These are phyloP conservation scores for Cremastinae sp. DNA, from an alignment of 2,888 invertebrate genomes.

Conservation along the genomic window DNA sequence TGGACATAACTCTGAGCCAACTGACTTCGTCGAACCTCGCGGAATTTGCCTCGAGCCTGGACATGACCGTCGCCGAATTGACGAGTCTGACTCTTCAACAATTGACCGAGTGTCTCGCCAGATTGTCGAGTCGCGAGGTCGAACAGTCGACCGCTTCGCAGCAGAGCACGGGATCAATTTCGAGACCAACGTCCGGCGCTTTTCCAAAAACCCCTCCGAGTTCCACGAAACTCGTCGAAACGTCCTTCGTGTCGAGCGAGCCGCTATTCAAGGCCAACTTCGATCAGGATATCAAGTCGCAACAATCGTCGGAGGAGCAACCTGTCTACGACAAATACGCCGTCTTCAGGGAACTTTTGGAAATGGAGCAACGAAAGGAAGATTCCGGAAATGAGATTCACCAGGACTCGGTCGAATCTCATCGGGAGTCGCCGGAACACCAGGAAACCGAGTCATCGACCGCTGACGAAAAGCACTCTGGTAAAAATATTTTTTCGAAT, in stretches of 20 bases:
- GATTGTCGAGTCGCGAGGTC: conserved; percentile 74
- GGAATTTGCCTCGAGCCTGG: conserved; percentile 88
- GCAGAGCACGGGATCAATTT: conserved; percentile 40
- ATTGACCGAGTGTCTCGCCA: conserved; percentile 89
- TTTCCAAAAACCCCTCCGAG: conserved; percentile 82
- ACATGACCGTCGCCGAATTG: conserved; percentile 89
- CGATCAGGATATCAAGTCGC: conserved; percentile 80
- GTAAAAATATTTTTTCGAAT: too few relatives aligned
- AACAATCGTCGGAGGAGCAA: conserved; percentile 80
- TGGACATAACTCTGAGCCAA: conserved; percentile 91
- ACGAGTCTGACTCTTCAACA: conserved; percentile 94
- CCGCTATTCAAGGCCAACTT: conserved; percentile 87
- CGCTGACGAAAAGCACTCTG: conserved; percentile 1
- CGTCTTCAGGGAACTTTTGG: conserved; percentile 91
- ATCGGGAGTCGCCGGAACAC: conserved; percentile 32
- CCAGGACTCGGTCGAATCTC: conserved; percentile 74
- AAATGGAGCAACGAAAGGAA: conserved; percentile 83
- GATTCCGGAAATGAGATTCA: conserved; percentile 66
- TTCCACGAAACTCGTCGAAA: conserved; percentile 64
- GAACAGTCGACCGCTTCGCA: conserved; percentile 54
- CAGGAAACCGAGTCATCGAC: conserved; percentile 10
- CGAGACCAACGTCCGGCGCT: conserved; percentile 33
- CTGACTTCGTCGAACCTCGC: conserved; percentile 91
- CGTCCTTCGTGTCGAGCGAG: conserved; percentile 65
- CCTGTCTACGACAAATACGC: conserved; percentile 91